Conservation (phyloP, 2,113 vertebrate genomes). For the Nanorana parkeri region DNA sequence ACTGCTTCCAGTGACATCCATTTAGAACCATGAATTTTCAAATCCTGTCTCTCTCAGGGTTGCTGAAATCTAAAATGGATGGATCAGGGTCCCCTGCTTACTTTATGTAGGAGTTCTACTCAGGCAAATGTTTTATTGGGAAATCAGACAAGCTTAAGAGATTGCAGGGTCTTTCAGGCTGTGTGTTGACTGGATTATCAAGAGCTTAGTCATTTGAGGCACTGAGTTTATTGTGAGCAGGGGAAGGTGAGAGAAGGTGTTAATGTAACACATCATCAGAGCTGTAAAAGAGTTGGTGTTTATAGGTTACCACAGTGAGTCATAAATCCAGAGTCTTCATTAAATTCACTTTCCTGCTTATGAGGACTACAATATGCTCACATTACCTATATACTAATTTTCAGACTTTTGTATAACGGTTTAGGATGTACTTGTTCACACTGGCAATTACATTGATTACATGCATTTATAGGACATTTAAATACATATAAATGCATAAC, state of each 20-base stretch:
- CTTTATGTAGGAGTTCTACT: not conserved
- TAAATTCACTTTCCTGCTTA: conserved; percentile 44
- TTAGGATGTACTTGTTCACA: too few relatives aligned
- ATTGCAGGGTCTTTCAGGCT: conserved; percentile 39
- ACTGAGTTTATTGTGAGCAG: conserved; percentile 52
- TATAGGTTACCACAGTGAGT: conserved; percentile 57
- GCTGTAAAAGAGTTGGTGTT: conserved; percentile 57
- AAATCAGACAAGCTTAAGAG: conserved; percentile 24
- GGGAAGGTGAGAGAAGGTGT: conserved; percentile 56
- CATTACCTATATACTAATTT: conserved; percentile 10
- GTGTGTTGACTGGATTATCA: conserved; percentile 39
- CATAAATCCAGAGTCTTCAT: conserved; percentile 54
- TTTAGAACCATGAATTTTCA: not conserved
- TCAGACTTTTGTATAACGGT: conserved; percentile 1
- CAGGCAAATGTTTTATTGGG: conserved; percentile 11
- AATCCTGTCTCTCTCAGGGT: not conserved
- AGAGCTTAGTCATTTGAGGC: conserved; percentile 45
- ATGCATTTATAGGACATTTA: too few relatives aligned
- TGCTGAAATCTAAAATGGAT: not conserved
- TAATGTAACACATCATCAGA: conserved; percentile 57
- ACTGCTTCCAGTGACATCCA: not conserved
- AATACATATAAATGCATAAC: too few relatives aligned
- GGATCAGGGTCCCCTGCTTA: not conserved
- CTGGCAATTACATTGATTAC: too few relatives aligned
- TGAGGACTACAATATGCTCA: conserved; percentile 18